phyloP scores from a whole-genome alignment of 2,797 vertebrate species.

The Acipenser ruthenus region DNA sequence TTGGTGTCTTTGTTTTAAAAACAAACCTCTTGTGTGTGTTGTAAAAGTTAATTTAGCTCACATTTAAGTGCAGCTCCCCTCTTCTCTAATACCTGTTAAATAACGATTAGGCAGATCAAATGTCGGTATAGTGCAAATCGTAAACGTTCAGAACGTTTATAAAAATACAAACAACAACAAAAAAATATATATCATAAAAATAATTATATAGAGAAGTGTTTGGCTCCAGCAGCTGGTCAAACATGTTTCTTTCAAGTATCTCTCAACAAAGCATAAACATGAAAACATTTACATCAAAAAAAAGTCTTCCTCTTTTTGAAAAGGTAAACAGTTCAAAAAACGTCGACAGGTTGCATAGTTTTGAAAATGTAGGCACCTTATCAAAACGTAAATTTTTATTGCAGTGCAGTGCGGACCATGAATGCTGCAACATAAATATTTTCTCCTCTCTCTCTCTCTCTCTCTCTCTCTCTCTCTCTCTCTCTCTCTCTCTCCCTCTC shows the following conservation, averaged over 20 bases:
- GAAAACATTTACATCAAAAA: conserved; percentile 63
- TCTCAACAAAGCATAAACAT: conserved; percentile 69
- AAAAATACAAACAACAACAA: conserved; percentile 33
- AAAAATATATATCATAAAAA: conserved; percentile 49
- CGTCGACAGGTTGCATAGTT: conserved; percentile 95
- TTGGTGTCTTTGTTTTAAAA: conserved; percentile 80
- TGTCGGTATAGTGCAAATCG: conserved; percentile 96
- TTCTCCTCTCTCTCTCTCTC: conserved; percentile 49
- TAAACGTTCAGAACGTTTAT: conserved; percentile 70
- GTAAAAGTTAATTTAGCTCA: conserved; percentile 69
- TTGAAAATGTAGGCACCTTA: conserved; percentile 84
- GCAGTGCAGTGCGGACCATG: conserved; percentile 37
- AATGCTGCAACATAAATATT: conserved; percentile 60
- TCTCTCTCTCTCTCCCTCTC: conserved; percentile 26
- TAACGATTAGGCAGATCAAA: conserved; percentile 79
- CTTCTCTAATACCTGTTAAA: conserved; percentile 74
- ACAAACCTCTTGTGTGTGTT: conserved; percentile 67
- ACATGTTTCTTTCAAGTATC: conserved; percentile 99
- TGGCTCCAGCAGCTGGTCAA: conserved; percentile 96
- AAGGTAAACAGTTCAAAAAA: conserved; percentile 78
- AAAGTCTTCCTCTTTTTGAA: conserved; percentile 61
- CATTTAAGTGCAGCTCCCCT: conserved; percentile 77
- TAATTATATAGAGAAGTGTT: conserved; percentile 86
- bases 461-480: conserved; percentile 42
- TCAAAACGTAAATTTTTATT: conserved; percentile 65